Percentiles rank a stretch among this genome's conserved stretches.
Conservation (phyloP, 2,113 vertebrate genomes). For the Anhinga rufa region DNA sequence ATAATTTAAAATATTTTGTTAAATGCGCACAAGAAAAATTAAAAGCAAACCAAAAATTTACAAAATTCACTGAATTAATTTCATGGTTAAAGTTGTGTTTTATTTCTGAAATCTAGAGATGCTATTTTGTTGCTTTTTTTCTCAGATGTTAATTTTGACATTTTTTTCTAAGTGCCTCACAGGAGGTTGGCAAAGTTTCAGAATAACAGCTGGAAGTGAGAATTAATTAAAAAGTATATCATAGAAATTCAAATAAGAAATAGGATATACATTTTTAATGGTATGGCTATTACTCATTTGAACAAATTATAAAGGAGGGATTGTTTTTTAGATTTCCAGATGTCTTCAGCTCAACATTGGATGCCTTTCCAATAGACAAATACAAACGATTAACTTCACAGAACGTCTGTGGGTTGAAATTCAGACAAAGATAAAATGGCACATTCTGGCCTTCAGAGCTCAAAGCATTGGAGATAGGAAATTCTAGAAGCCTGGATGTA, state of each 20-base stretch:
- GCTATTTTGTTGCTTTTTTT: neutral
- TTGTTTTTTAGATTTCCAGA: conserved; percentile 43
- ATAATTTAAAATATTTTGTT: neutral
- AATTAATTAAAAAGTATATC: conserved; percentile 31
- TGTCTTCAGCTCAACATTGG: neutral
- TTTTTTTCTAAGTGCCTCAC: neutral
- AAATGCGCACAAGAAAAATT: accelerated
- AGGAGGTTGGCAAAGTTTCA: conserved; percentile 42
- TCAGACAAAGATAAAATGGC: neutral
- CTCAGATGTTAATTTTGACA: neutral
- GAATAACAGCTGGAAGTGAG: conserved; percentile 59
- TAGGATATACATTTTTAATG: conserved; percentile 56
- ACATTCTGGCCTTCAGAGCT: neutral
- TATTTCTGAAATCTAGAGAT: neutral
- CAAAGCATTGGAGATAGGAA: neutral
- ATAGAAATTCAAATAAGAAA: conserved; percentile 54
- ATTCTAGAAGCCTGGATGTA: neutral
- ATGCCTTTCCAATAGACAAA: conserved; percentile 25
- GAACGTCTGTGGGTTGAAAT: neutral
- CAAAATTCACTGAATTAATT: neutral
- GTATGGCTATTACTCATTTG: conserved; percentile 35
- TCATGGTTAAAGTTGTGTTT: neutral
- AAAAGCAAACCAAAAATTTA: neutral
- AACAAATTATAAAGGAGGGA: conserved; percentile 35
- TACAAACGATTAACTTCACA: neutral